These are phyloP conservation scores for Phylloscopus collybita DNA, from an alignment of 2,797 vertebrate species.

Conservation along the genomic window DNA sequence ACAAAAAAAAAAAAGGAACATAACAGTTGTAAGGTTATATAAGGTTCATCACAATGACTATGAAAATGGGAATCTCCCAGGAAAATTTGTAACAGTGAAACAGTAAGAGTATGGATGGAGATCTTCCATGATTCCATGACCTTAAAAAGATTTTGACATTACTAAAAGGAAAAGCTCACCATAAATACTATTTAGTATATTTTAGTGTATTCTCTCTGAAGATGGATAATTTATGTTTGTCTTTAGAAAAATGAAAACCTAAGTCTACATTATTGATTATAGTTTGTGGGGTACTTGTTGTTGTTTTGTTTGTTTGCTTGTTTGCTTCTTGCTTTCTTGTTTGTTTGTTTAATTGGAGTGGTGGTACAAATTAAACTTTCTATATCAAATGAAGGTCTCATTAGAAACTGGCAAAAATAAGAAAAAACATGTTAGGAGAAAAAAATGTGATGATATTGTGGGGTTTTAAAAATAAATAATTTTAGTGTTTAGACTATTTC, in stretches of 20 bases:
- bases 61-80: background rate
- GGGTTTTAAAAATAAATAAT: background rate
- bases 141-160: background rate
- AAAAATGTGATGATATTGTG: background rate
- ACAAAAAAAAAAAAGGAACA: background rate
- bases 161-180: background rate
- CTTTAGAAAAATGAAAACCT: background rate
- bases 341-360: rapidly evolving
- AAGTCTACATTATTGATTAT: background rate
- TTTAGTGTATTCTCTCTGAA: background rate
- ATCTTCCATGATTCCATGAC: background rate
- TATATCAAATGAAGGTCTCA: background rate
- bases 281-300: rapidly evolving
- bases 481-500: background rate
- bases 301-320: background rate
- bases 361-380: background rate
- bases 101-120: background rate
- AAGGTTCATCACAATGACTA: background rate
- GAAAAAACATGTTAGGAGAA: background rate
- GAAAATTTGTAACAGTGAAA: background rate
- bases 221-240: background rate
- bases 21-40: background rate
- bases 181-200: background rate
- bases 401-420: background rate
- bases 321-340: too few relatives aligned